Evolutionary conservation across 2,113 vertebrate species (phyloP), one percentile per base, ranked within the genome.

Genomic region (Himantopus leucocephalus): DNA sequence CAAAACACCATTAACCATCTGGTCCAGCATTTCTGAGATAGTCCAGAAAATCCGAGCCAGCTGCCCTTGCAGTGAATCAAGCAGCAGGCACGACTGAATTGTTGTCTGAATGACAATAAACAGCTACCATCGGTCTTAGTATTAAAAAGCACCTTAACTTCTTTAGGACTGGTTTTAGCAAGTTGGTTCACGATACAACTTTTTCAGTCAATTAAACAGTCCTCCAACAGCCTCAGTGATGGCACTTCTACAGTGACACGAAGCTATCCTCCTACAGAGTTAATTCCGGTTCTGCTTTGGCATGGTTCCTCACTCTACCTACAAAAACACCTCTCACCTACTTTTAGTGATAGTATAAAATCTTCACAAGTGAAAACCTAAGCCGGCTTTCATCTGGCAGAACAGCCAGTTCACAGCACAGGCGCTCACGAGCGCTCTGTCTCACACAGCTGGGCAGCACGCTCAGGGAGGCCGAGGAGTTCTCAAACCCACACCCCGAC

Each of bases 241-340:
- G 43, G 45, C 41, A 34, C 21, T 78, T 35, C 24, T 27, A 17
- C 55, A 66, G 48, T 2, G 22, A 76, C 50, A 76, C 13, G 8
- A 30, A 45, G 22, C 4, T 0, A 82, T 7, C 27, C 59, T 52
- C 35, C 64, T 14, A 12, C 22, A 68, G 37, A 48, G 23, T 23
- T 62, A 64, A 14, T 12, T 66, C 45, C 0, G 0, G 12, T 30
- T 66, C 68, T 41, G 15, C 72, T n/a, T 24, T 23, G 43, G 39
- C 67, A 50, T 1, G 15, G 55, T 9, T 86, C 55, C 67, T 23
- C 66, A 5, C 32, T 41, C 52, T 66, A 66, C 23, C 53, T 58
- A 50, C n/a, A 84, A 29, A 80, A 74, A 15, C 73, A 56, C 29
- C n/a, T 70, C 82, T 66, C 82, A 35, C n/a, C 23, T 47, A 32